Percentiles rank a stretch among this genome's conserved stretches.
Evolutionary conservation across 2,888 invertebrate genomes (phyloP).

Genomic region (Apotomis betuletana): DNA sequence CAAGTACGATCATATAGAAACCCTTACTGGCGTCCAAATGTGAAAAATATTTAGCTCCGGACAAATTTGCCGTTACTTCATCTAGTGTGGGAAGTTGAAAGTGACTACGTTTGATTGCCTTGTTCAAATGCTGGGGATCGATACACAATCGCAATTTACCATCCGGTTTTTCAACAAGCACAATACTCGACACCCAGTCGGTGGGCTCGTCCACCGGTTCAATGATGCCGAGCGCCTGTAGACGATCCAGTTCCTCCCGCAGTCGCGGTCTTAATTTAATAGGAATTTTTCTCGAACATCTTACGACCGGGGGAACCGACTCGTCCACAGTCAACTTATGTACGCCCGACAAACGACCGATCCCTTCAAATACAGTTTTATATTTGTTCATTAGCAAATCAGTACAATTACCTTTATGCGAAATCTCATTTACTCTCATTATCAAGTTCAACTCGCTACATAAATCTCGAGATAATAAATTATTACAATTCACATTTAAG

Average conservation of each 20-base stretch:
- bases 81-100: conserved; percentile 44
- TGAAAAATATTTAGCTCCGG: conserved; percentile 40
- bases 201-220: conserved; percentile 27
- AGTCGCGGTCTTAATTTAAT: conserved; percentile 26
- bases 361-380: conserved; percentile 13
- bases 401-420: neutral
- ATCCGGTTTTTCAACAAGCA: conserved; percentile 27
- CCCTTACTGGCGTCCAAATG: conserved; percentile 40
- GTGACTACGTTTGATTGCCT: conserved; percentile 40
- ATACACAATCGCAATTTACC: conserved; percentile 28
- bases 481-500: conserved; percentile 1
- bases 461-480: conserved; percentile 4
- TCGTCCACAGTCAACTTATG: conserved; percentile 12
- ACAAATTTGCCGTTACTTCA: conserved; percentile 34
- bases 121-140: conserved; percentile 37
- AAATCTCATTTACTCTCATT: conserved; percentile 4
- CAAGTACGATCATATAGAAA: conserved; percentile 37
- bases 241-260: conserved; percentile 30
- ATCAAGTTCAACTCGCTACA: conserved; percentile 8
- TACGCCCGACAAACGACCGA: conserved; percentile 16
- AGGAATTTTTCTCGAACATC: conserved; percentile 30
- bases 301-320: conserved; percentile 17
- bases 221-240: conserved; percentile 19
- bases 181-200: conserved; percentile 35
- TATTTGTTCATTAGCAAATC: neutral